These are phyloP conservation scores for Grus americana DNA, from an alignment of 2,113 vertebrate genomes.

Conservation along the genomic window DNA sequence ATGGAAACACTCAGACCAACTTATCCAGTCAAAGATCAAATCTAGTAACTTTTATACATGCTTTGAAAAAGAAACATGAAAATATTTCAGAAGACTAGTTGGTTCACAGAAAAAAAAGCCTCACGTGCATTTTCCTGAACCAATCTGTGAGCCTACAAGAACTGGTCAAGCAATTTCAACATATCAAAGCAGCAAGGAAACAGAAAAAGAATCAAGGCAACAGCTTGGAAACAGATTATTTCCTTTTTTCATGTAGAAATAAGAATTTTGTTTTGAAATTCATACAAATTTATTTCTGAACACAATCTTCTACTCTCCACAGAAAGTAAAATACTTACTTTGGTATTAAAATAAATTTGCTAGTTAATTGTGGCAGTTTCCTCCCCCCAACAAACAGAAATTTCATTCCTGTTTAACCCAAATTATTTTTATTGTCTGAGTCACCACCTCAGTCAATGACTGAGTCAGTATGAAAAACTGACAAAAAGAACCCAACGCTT, in stretches of 20 bases:
- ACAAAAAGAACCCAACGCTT: fast-evolving
- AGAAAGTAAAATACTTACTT: background rate
- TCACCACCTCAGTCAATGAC: background rate
- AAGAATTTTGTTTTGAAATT: background rate
- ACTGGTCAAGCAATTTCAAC: background rate
- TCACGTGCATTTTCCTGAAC: background rate
- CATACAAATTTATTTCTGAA: background rate
- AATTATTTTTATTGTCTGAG: background rate
- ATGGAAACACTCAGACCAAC: background rate
- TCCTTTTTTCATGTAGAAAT: background rate
- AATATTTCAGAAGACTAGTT: background rate
- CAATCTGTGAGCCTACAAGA: background rate
- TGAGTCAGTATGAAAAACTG: background rate
- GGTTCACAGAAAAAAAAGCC: background rate
- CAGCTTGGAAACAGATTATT: background rate
- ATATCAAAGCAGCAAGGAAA: background rate
- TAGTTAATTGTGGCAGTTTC: fast-evolving
- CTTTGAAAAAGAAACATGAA: background rate
- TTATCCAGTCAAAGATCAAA: background rate
- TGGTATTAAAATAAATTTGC: background rate
- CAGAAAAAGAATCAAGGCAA: background rate
- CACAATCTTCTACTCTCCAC: fast-evolving
- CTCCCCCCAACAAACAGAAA: background rate
- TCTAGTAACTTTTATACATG: fast-evolving
- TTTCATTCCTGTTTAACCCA: background rate